Base-by-base conservation (phyloP, 2,113 vertebrate genomes). In the Nesoenas mayeri region DNA sequence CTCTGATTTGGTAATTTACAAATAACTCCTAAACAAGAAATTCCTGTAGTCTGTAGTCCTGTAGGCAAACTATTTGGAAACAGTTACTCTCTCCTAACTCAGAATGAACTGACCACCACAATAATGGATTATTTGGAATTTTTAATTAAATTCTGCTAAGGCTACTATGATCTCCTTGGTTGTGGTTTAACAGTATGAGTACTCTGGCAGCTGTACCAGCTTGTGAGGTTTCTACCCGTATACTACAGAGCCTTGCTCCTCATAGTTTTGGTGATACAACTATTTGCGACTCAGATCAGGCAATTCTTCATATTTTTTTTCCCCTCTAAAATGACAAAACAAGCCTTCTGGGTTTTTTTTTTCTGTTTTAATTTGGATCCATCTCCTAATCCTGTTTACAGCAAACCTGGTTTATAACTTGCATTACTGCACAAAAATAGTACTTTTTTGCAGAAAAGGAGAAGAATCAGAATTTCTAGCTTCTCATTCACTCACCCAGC, bases 111-210 rank as follows among this genome's bases (percentile, higher is more conserved):
- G 95, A 88, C 85, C 82, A 78, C 77, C 67, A 64, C 79, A 85
- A 88, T 48, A 89, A 78, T 77, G 47, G 88, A 48, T 77, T 58
- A 66, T 71, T 91, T 92, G 36, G 32, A 69, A 19, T 2, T 71
- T 93, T 95, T 78, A 95, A 94, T 97, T 85, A 91, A 96, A 77
- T 78, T 95, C 24, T 90, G 54, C 60, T 70, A 31, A 32, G 40
- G 50, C 13, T 70, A 38, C 25, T 69, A 16, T 36, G 32, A 38
- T 36, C n/a, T 50, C 44, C 77, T 90, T 86, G 51, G n/a, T 79
- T 93, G 77, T 92, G 83, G 83, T 86, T 94, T 92, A 71, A 47
- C 38, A 91, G 9, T 28, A 18, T 0, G 24, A 88, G 22, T 77
- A 29, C 32, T 80, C 13, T 31, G 48, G 86, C 51, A 96, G 51